Evolutionary conservation across 1,140 invertebrate genomes (phyloP).

Genomic region (Archivesica marissinica): DNA sequence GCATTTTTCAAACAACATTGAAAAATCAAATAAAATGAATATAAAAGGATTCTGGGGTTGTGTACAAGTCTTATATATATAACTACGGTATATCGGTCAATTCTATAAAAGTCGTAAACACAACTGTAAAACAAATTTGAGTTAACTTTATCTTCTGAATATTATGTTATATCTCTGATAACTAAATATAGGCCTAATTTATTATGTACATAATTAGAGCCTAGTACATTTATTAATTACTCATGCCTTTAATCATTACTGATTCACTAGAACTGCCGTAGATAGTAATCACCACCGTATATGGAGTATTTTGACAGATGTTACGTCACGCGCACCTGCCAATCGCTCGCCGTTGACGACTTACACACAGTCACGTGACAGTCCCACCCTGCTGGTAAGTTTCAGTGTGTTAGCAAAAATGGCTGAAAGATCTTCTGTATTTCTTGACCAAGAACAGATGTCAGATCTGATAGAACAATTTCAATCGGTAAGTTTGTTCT

Average conservation of each 20-base stretch:
- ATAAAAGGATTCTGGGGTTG: too few species aligned
- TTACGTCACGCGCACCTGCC: constrained; percentile 58
- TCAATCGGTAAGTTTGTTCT: constrained; percentile 37
- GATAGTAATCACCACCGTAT: constrained; percentile 50
- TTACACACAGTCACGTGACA: constrained; percentile 43
- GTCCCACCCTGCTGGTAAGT: constrained; percentile 20
- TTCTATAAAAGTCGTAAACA: too few species aligned
- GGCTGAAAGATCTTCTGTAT: constrained; percentile 44
- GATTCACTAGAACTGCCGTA: neutral
- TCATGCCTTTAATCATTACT: constrained; percentile 27
- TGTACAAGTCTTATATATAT: too few species aligned
- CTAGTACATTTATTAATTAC: neutral
- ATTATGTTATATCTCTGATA: too few species aligned
- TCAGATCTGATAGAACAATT: constrained; percentile 40
- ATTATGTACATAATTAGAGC: too few species aligned
- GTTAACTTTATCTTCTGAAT: too few species aligned
- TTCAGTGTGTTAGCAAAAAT: constrained; percentile 39
- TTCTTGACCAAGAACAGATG: constrained; percentile 37
- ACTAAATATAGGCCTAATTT: too few species aligned
- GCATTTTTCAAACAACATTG: too few species aligned
- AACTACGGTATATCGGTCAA: too few species aligned
- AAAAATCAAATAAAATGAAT: too few species aligned
- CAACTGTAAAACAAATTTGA: too few species aligned
- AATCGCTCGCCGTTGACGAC: neutral
- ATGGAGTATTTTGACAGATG: constrained; percentile 22